Evolutionary conservation across 1,140 invertebrate species (phyloP).

Genomic region (Ceratina australensis): DNA sequence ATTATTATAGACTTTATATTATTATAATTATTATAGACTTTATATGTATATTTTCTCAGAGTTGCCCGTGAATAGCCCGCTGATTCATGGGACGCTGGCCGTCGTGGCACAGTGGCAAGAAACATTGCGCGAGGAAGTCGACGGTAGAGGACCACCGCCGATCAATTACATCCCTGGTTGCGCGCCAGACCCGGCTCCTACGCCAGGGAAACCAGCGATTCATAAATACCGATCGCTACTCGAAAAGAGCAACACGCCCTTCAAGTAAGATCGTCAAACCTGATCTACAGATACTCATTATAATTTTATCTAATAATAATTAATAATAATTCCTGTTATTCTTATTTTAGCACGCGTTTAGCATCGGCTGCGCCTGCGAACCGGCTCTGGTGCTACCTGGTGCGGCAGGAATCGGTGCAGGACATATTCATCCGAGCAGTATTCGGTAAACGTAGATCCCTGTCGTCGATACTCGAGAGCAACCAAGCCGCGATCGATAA

Average conservation of each 20-base stretch:
- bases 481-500: slow-evolving; percentile 72
- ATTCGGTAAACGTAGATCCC: slow-evolving; percentile 87
- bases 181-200: slow-evolving; percentile 75
- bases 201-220: slow-evolving; percentile 91
- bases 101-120: slow-evolving; percentile 94
- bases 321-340: neutral
- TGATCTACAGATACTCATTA: too few species aligned
- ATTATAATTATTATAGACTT: too few species aligned
- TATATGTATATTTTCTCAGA: slow-evolving; percentile 84
- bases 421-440: slow-evolving; percentile 98
- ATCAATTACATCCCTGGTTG: slow-evolving; percentile 91
- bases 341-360: slow-evolving; percentile 81
- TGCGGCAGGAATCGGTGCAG: slow-evolving; percentile 95
- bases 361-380: slow-evolving; percentile 90
- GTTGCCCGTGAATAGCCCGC: slow-evolving; percentile 94
- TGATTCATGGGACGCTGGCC: slow-evolving; percentile 93
- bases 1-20: neutral
- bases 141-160: slow-evolving; percentile 86
- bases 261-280: slow-evolving; percentile 82
- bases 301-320: too few species aligned
- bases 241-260: slow-evolving; percentile 97
- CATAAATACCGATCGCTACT: slow-evolving; percentile 96
- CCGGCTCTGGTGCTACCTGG: slow-evolving; percentile 95
- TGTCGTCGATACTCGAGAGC: slow-evolving; percentile 77
- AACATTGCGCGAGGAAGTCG: slow-evolving; percentile 88